These are phyloP conservation scores for Mya arenaria DNA, from an alignment of 1,140 invertebrate species.

Conservation along the genomic window DNA sequence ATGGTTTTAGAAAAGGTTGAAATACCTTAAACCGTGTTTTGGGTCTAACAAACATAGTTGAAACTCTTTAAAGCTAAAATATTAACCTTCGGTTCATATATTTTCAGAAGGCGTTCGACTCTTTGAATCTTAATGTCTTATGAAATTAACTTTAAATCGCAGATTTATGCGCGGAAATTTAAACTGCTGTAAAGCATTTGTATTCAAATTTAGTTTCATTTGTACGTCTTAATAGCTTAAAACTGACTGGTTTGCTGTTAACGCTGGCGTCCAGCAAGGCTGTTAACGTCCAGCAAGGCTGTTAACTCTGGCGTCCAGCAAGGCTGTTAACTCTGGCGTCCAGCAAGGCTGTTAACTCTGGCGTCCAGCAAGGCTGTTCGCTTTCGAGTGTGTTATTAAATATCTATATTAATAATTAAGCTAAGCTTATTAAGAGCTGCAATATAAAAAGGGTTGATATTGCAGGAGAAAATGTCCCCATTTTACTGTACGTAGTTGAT, in stretches of 20 bases:
- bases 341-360: too few relatives aligned
- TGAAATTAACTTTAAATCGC: not conserved
- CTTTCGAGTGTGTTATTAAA: constrained; percentile 5
- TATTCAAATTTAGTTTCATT: constrained; percentile 3
- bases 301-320: too few relatives aligned
- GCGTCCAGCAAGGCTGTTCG: constrained; percentile 1
- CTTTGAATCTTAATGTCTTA: not conserved
- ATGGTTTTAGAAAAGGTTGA: constrained; percentile 16
- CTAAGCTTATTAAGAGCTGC: not conserved
- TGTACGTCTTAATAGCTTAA: constrained; percentile 19
- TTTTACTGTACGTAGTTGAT: constrained; percentile 38
- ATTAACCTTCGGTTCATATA: constrained; percentile 19
- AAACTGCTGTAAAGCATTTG: not conserved
- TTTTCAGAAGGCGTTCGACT: not conserved
- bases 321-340: too few relatives aligned
- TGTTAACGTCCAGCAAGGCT: too few relatives aligned
- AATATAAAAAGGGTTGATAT: constrained; percentile 4
- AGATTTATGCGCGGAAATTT: not conserved
- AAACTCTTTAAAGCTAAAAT: not conserved
- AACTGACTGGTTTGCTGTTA: not conserved
- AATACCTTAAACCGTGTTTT: not conserved
- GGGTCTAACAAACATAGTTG: not conserved
- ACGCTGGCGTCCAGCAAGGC: too few relatives aligned
- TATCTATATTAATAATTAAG: constrained; percentile 25
- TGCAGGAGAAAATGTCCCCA: not conserved